Conservation (phyloP, 2,888 invertebrate genomes). For the Ptychoptera contaminata region DNA sequence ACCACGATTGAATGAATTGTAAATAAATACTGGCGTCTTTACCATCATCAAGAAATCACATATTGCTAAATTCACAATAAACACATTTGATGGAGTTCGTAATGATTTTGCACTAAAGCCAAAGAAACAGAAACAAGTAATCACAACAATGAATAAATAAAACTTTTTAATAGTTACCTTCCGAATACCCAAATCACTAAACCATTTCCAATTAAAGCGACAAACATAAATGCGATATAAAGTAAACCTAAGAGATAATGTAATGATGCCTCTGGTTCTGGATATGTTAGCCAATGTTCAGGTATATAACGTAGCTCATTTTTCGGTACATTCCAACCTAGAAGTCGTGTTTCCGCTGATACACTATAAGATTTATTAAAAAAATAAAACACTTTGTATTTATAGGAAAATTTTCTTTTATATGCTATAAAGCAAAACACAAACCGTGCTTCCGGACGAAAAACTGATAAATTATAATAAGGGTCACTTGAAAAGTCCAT, state of each 20-base stretch:
- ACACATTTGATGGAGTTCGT: conserved; percentile 57
- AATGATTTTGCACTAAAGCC: conserved; percentile 24
- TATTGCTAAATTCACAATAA: conserved; percentile 67
- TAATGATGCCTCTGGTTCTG: conserved; percentile 65
- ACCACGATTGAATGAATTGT: conserved; percentile 65
- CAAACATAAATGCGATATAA: conserved; percentile 57
- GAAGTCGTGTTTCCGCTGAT: conserved; percentile 31
- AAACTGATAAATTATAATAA: conserved; percentile 8
- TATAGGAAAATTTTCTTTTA: background rate
- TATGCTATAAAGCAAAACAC: background rate
- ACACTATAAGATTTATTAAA: too few relatives aligned
- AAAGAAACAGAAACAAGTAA: background rate
- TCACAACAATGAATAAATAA: background rate
- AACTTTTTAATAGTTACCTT: conserved; percentile 16
- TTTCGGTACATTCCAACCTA: conserved; percentile 64
- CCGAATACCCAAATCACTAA: conserved; percentile 71
- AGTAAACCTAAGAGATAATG: conserved; percentile 65
- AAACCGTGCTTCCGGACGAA: conserved; percentile 11
- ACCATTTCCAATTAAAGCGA: conserved; percentile 65
- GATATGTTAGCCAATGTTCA: conserved; percentile 65
- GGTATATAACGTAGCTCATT: conserved; percentile 62
- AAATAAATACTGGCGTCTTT: conserved; percentile 72
- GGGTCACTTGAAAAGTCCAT: conserved; percentile 2
- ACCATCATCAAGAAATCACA: conserved; percentile 79
- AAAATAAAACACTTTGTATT: too few relatives aligned